Base-by-base conservation (phyloP, 1,140 invertebrate genomes). In the Mycetomoellerius zeteki region DNA sequence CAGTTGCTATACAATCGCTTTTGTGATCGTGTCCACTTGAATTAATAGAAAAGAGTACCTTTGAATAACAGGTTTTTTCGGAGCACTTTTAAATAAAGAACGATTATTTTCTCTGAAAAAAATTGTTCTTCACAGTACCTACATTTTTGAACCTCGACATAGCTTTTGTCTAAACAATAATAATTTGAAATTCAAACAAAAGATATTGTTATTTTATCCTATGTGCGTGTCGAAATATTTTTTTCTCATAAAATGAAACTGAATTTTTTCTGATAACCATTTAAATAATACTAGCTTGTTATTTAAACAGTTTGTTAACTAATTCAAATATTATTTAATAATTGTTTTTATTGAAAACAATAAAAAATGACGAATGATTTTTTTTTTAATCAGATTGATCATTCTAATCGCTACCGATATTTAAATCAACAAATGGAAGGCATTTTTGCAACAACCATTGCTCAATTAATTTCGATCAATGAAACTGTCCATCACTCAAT, bases 391-490 rank as follows among this genome's bases (percentile, higher is more conserved):
- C 19, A n/a, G 24, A 54, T 67, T 33, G 14, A 12, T 52, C 7
- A 8, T 37, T 54, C 6, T 6, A 19, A 52, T 24, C 43, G 37
- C 24, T 27, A 43, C 3, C 8, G 5, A 2, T 12, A 21, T 71
- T 71, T 71, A 37, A 72, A 47, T 56, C 16, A n/a, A 24, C 6
- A 33, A 54, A 37, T 27, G 8, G 0, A 67, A 69, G 30, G 21
- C 2, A 69, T 69, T 58, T 72, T 47, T n/a, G 4, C 16, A 37
- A 71, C 56, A 58, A 72, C 27, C 8, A 16, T 4, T 12, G 10
- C 6, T 82, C 50, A 72, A 72, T 80, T 80, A 80, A 80, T 72
- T 16, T 58, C 24, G 8, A 56, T 71, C 50, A 10, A 43, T 58
- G 8, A 37, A 47, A 27, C 8, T 37, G 21, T 58, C 33, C 24